These are phyloP conservation scores for Ganaspis sp. DNA, from an alignment of 1,140 invertebrate species.

Conservation along the genomic window DNA sequence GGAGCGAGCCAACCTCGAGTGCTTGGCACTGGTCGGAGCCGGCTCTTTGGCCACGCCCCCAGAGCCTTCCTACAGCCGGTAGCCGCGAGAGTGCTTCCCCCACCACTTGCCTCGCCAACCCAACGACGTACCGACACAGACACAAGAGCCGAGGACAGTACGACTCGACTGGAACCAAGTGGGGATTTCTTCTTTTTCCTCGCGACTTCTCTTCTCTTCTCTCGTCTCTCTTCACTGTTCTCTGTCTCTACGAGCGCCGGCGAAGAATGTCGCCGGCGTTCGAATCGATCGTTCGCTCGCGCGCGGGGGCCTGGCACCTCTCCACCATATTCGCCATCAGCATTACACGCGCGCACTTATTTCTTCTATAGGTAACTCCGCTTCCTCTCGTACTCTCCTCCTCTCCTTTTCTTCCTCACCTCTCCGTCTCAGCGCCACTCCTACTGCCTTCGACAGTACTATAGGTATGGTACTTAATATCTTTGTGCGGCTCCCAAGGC, in stretches of 20 bases:
- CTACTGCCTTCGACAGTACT: slow-evolving; percentile 21
- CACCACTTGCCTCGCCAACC: slow-evolving; percentile 33
- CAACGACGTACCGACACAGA: slow-evolving; percentile 52
- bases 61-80: slow-evolving; percentile 42
- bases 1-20: slow-evolving; percentile 56
- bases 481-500: slow-evolving; percentile 49
- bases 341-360: slow-evolving; percentile 73
- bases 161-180: slow-evolving; percentile 66
- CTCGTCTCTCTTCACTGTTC: slow-evolving; percentile 44
- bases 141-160: slow-evolving; percentile 68
- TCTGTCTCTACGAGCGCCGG: slow-evolving; percentile 54
- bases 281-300: slow-evolving; percentile 69
- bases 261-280: slow-evolving; percentile 72
- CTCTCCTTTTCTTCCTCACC: slow-evolving; percentile 44
- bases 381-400: slow-evolving; percentile 61
- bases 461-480: slow-evolving; percentile 59
- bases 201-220: slow-evolving; percentile 65
- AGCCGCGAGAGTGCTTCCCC: slow-evolving; percentile 36
- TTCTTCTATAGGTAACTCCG: slow-evolving; percentile 71
- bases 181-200: slow-evolving; percentile 74
- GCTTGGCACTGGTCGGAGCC: slow-evolving; percentile 52
- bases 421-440: slow-evolving; percentile 35
- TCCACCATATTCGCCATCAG: slow-evolving; percentile 73
- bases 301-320: slow-evolving; percentile 52
- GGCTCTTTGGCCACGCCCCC: slow-evolving; percentile 58